Conservation (phyloP, 2,797 vertebrate species). For the Sphenodon punctatus region DNA sequence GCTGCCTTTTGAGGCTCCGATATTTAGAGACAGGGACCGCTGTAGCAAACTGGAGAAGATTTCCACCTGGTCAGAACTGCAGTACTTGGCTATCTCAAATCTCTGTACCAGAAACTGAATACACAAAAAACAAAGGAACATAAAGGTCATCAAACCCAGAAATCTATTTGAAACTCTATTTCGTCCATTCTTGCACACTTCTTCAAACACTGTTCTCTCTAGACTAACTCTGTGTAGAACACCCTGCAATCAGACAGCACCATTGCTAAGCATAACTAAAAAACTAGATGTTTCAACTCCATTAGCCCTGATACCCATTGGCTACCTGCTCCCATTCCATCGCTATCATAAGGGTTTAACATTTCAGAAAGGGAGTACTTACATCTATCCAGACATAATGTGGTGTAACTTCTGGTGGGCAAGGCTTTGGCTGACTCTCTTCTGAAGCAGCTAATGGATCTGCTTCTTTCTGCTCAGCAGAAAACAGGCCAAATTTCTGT, state of each 20-base stretch:
- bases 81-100: conserved; percentile 98
- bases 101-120: conserved; percentile 92
- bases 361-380: conserved; percentile 26
- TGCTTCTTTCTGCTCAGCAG: conserved; percentile 88
- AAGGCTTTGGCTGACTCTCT: conserved; percentile 90
- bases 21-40: conserved; percentile 90
- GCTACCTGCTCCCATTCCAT: neutral
- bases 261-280: too few species aligned
- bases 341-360: accelerated
- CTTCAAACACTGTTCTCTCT: too few species aligned
- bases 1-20: conserved; percentile 86
- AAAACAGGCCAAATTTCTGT: conserved; percentile 92
- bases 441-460: conserved; percentile 94
- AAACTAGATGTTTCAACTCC: neutral
- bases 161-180: too few species aligned
- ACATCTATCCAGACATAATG: conserved; percentile 97
- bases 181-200: too few species aligned
- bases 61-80: conserved; percentile 97
- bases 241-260: too few species aligned
- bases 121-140: neutral
- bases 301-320: neutral
- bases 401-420: conserved; percentile 89
- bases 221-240: too few species aligned
- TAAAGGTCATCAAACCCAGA: neutral
- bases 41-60: conserved; percentile 94